Base-by-base conservation (phyloP, 2,888 invertebrate species). In the Melipona beecheii region DNA sequence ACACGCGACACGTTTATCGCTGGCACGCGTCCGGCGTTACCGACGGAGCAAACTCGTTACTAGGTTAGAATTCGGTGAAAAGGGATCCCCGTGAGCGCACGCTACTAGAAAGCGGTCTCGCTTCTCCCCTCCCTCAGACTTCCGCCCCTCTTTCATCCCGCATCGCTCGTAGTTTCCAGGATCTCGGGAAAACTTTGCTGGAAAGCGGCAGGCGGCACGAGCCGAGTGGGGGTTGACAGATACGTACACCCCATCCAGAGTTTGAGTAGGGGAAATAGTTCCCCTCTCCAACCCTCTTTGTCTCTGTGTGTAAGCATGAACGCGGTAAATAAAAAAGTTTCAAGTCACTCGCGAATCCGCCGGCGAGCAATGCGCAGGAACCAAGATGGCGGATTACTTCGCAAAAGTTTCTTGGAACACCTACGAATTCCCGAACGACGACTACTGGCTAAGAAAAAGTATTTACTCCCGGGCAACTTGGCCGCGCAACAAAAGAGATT, bases 311-410 rank as follows among this genome's bases (percentile, higher is more conserved):
- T 86, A 83, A 84, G 85, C 82, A 86, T 72, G 85, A 84, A 88
- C 85, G 88, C 89, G 88, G 88, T 90, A 89, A 91, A 91, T 91
- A 91, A 91, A 91, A 91, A 91, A 91, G 86, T 91, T 90, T 91
- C 86, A 87, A 90, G 90, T 89, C 90, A 86, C 87, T 89, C 83
- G 89, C 89, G 90, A 87, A 87, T 87, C 86, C 89, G 88, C 86
- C 88, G 90, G 78, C 79, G 73, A 66, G 89, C 86, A 90, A 86
- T 85, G 93, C 93, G 93, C 92, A 91, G 88, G 91, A 89, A 91
- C 91, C 91, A 93, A 91, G 86, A 93, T 93, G 93, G 93, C 91
- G 91, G 89, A 90, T 87, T 88, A 90, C 87, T 90, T 90, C 89
- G 90, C 81, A 87, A 89, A 90, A 90, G 81, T 89, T 89, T 89